Evolutionary conservation across 2,888 invertebrate genomes (phyloP).

Genomic region (Drosophila parthenogenetica): DNA sequence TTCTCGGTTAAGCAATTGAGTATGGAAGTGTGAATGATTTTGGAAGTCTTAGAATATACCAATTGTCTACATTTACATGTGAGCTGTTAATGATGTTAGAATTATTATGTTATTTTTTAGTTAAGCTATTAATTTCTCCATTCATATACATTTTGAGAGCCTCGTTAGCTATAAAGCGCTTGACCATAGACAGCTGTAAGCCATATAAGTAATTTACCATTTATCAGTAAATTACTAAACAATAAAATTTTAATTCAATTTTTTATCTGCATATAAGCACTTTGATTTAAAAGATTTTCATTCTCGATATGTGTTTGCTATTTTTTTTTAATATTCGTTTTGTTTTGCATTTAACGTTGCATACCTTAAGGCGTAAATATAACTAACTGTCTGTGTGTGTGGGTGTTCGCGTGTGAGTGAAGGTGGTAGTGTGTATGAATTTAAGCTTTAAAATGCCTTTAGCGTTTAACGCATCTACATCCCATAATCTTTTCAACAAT

Average conservation of each 20-base stretch:
- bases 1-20: background rate
- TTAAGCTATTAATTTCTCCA: conserved; percentile 22
- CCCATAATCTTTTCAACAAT: conserved; percentile 53
- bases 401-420: conserved; percentile 8
- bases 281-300: conserved; percentile 56
- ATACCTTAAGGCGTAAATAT: conserved; percentile 62
- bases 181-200: conserved; percentile 13
- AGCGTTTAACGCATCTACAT: conserved; percentile 68
- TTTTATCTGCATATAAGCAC: conserved; percentile 5
- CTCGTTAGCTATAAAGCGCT: conserved; percentile 38
- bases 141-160: conserved; percentile 13
- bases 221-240: conserved; percentile 11
- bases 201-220: conserved; percentile 1
- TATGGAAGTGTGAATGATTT: conserved; percentile 26
- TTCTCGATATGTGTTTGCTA: conserved; percentile 67
- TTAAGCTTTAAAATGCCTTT: conserved; percentile 38
- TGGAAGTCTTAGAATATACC: conserved; percentile 13
- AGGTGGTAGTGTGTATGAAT: conserved; percentile 17
- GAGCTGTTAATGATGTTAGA: background rate
- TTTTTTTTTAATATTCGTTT: conserved; percentile 29
- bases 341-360: conserved; percentile 52
- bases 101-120: conserved; percentile 7
- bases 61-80: background rate
- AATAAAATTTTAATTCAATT: conserved; percentile 1
- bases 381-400: conserved; percentile 29